Conservation (phyloP, 1,140 invertebrate genomes). For the Temnothorax nylanderi region DNA sequence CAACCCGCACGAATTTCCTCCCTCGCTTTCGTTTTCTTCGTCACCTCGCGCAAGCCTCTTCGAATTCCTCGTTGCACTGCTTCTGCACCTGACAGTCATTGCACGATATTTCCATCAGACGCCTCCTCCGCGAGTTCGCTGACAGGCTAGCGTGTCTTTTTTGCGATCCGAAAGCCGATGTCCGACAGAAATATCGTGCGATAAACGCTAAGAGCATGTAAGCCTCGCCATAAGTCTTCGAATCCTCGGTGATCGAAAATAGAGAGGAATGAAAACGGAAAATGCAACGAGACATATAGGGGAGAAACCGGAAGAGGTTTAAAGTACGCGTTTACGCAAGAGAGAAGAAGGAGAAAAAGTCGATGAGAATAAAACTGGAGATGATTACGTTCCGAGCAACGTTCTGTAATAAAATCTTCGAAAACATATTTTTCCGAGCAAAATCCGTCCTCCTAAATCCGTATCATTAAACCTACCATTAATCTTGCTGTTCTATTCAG, state of each 20-base stretch:
- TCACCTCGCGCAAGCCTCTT: background rate
- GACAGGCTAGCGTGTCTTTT: slow-evolving; percentile 18
- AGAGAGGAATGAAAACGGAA: slow-evolving; percentile 15
- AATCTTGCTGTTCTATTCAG: slow-evolving; percentile 23
- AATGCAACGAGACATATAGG: slow-evolving; percentile 11
- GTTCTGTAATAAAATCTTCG: slow-evolving; percentile 21
- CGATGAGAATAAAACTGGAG: background rate
- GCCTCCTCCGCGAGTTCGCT: background rate
- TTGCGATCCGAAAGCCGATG: slow-evolving; percentile 32
- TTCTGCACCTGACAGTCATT: slow-evolving; percentile 34
- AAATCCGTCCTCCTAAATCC: slow-evolving; percentile 10
- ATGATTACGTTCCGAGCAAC: background rate
- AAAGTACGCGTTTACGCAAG: background rate
- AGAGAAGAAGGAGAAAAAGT: background rate
- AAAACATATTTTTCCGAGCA: slow-evolving; percentile 17
- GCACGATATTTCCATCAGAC: slow-evolving; percentile 37
- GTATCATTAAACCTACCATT: slow-evolving; percentile 10
- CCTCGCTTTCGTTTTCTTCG: slow-evolving; percentile 25
- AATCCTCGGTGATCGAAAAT: slow-evolving; percentile 24
- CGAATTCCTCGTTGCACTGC: slow-evolving; percentile 23
- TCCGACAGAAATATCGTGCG: slow-evolving; percentile 47
- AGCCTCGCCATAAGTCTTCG: slow-evolving; percentile 10
- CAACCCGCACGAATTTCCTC: slow-evolving; percentile 11
- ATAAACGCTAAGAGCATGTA: slow-evolving; percentile 15
- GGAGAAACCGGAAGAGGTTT: background rate